Base-by-base conservation (phyloP, 2,797 vertebrate species). In the Oreonectes daqikongensis region DNA sequence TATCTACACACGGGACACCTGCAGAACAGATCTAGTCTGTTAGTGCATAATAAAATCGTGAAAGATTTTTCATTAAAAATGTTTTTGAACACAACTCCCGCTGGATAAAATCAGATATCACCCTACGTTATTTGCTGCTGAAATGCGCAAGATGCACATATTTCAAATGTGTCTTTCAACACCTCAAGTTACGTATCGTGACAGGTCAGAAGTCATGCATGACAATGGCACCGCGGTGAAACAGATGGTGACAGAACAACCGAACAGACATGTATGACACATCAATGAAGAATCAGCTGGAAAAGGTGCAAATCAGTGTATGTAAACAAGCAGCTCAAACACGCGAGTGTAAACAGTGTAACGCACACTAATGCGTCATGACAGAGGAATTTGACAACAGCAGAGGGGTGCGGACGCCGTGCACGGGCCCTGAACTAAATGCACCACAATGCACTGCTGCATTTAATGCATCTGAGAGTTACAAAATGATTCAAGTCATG, bases 1-100 rank as follows among this genome's bases (percentile, higher is more conserved):
- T 97, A 99, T 32, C 97, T 89, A 88, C 98, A 99, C 78, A 99
- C 98, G 0, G 98, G 98, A 88, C 98, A 99, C 90, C 97, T 99
- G 85, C 5, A 77, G 67, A 55, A 64, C 20, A 3, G 78, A 3
- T 35, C 28, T n/a, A 57, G 17, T 0, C 18, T 40, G 2, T 70
- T 30, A 78, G 42, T 26, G 35, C 42, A 52, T 35, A 5, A 6
- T 55, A 18, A 55, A 26, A 55, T 26, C 22, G 40, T 14, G 3
- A 42, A 35, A 9, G 35, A n/a, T n/a, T n/a, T n/a, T n/a, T n/a
- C n/a, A 3, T 32, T 32, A 3, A 3, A 32, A 42, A 42, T 42
- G 40, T 12, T 42, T 42, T 42, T 42, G 40, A 14, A 11, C 11
- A 3, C 12, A 42, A 4, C 10, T 14, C 48, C 50, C 22, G 14